Base-by-base conservation (phyloP, 2,888 invertebrate species). In the Xestia ashworthii region DNA sequence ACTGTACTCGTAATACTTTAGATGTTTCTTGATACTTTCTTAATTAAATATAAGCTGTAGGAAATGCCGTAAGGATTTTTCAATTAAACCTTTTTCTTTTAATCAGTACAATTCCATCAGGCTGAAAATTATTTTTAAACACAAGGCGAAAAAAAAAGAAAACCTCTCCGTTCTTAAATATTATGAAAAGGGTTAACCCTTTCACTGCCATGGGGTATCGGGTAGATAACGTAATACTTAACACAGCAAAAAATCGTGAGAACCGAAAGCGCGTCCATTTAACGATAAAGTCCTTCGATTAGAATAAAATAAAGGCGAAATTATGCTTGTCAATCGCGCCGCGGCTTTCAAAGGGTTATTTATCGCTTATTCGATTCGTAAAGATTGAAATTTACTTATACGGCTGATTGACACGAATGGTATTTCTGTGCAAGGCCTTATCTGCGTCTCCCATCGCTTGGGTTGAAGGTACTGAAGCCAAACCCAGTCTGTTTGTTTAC, bases 381-480 rank as follows among this genome's bases (percentile, higher is more conserved):
- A 86, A 86, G 80, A 85, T 82, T 85, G 74, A 80, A 78, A 74
- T 85, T 86, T 85, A 85, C 89, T 79, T 87, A 84, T 87, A 88
- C 83, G 79, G 71, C 79, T 87, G 85, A 86, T 87, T 86, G 85
- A 86, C 89, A 83, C 64, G 87, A 86, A 82, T 84, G 71, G 80
- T 74, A 84, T 84, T 87, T 83, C 80, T 87, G 64, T 82, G 83
- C 83, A 81, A 74, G 75, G 38, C 64, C 75, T 87, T 88, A 88
- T 88, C 88, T 65, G 46, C 60, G 83, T 74, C 79, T 83, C 83
- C 81, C 78, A 88, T 88, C 89, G 67, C 75, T 73, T 87, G 68
- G 72, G 80, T 79, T 82, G 77, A 78, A 78, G 62, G 68, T 60
- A 87, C 79, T 80, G 80, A 84, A 80, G 73, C 76, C 67, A 66